Base-by-base conservation (phyloP, 2,113 vertebrate species). In the Oceanodroma tethys region DNA sequence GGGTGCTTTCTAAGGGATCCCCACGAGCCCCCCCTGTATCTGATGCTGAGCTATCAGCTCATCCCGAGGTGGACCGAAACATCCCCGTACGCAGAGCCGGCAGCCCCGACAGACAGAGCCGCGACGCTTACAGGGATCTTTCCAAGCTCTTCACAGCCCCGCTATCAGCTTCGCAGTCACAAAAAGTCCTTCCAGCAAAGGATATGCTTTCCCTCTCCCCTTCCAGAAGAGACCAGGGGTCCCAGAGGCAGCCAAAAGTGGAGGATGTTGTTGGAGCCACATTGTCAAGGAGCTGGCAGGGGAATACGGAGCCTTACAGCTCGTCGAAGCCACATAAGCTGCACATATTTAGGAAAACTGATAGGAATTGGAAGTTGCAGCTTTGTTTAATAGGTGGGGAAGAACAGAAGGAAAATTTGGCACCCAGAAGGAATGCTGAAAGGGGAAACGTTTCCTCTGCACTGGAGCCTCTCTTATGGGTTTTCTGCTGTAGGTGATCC, bases 361-460 rank as follows among this genome's bases (percentile, higher is more conserved):
- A 97, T 96, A 95, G 95, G 94, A 97, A 97, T 97, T 97, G 96
- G 96, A 97, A 97, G 96, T 97, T 97, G 97, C 96, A 97, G 96
- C 95, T 97, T 96, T 96, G 97, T 97, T 97, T 97, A 97, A 96
- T 96, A 97, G 97, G 97, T 97, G 93, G 93, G 53, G 94, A 96
- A 93, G 97, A 95, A 95, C 95, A 97, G 91, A 95, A 96, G 96
- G 95, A 96, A 97, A 97, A 96, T 97, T 97, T 96, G 96, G 96
- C 97, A 97, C 91, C 87, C 89, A 97, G 88, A 94, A 96, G 93
- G 95, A 97, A 97, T 96, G 95, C 59, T 96, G 94, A 95, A 91
- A 95, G 91, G 91, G 89, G 93, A 97, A 96, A 94, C 30, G n/a
- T 75, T 96, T 97, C 94, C 94, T 93, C 81, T 80, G 91, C 81